A percentile compares a stretch with the other conserved stretches of the same genome.
These are phyloP conservation scores for Aporophyla lueneburgensis DNA, from an alignment of 2,888 invertebrate species.

Conservation along the genomic window DNA sequence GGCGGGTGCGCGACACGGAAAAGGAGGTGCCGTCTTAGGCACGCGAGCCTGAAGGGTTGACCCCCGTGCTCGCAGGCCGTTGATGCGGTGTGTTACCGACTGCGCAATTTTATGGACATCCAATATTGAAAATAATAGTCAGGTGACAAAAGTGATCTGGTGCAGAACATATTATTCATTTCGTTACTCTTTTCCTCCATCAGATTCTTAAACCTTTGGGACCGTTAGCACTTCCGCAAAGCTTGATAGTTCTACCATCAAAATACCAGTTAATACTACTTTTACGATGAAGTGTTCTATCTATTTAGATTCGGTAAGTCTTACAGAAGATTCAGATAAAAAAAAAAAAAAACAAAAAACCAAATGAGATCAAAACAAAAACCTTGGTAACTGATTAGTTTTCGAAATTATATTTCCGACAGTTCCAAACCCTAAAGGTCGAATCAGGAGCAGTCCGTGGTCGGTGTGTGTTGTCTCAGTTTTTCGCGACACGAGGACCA, in stretches of 20 bases:
- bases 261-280: neutral
- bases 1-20: slow-evolving; percentile 81
- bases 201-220: neutral
- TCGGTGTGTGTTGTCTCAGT: slow-evolving; percentile 48
- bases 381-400: neutral
- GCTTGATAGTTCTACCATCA: neutral
- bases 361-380: neutral
- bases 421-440: neutral
- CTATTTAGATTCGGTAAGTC: neutral
- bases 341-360: too few species aligned
- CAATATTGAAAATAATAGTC: neutral
- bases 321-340: neutral
- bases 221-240: neutral
- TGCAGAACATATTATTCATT: neutral
- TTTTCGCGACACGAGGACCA: slow-evolving; percentile 51
- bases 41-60: slow-evolving; percentile 85
- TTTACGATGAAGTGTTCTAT: neutral
- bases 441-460: slow-evolving; percentile 52
- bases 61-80: slow-evolving; percentile 71
- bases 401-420: neutral
- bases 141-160: neutral
- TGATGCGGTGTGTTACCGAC: slow-evolving; percentile 35
- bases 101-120: neutral
- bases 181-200: neutral
- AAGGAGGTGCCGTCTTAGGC: slow-evolving; percentile 87